Evolutionary conservation across 2,888 invertebrate species (phyloP), one percentile per base, ranked within the genome.

Genomic region (Pyralis farinalis): DNA sequence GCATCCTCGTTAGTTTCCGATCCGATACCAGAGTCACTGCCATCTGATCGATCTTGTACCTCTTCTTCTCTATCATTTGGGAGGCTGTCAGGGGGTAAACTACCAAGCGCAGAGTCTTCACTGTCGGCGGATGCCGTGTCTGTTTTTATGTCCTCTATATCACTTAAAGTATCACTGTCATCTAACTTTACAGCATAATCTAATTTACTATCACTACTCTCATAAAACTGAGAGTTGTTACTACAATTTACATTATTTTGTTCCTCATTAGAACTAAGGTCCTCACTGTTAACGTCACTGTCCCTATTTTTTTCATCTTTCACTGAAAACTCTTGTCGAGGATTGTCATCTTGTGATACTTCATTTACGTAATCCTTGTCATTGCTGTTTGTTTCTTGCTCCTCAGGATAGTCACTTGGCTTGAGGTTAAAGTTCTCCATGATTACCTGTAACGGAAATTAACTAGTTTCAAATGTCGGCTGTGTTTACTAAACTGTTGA

Each of bases 1-100:
- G 65, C 45, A 58, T 93, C 93, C 47, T 94, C 93, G 40, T 90
- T 86, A 40, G 93, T 90, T 79, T 96, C 96, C 25, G 93, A 93
- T 3, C 96, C 96, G 21, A 96, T 75, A 0, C 96, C 96, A 0
- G 95, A 96, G 76, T 96, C 96, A 38, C 96, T 96, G 6, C 95
- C 95, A 66, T 96, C 95, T 30, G 95, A 95, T 40, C 94, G 90
- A 47, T 92, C 92, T 62, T 92, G 92, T 22, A 75, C 91, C 63
- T 92, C 92, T 69, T 92, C 92, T 56, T 90, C 91, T 49, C 82
- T 71, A 43, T 91, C 91, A 46, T 72, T 81, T 37, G 71, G 53
- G 33, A 62, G 53, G 64, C 73, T 53, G 42, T 90, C 88, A 8
- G 91, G 81, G 2, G 91, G 91, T 33, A 92, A 69, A 57, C 92